Evolutionary conservation across 2,113 vertebrate genomes (phyloP).

Genomic region (Heptranchias perlo): DNA sequence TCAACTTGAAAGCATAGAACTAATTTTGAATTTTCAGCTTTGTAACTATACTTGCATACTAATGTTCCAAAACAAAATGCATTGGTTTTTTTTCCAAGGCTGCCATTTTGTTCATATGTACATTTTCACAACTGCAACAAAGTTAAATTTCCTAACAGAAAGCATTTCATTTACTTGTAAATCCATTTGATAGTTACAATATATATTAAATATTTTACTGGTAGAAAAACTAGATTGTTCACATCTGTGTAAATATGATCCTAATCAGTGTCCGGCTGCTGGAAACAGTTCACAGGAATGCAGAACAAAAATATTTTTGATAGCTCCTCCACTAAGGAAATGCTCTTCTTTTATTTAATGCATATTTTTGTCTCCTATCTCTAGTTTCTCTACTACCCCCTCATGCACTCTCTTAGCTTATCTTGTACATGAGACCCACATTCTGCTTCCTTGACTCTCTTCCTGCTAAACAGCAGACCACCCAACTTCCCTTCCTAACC

Average conservation of each 20-base stretch:
- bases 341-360: not conserved
- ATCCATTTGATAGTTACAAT: not conserved
- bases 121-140: not conserved
- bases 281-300: constrained; percentile 4
- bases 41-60: not conserved
- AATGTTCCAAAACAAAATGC: not conserved
- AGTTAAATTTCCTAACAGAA: not conserved
- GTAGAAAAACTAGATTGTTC: not conserved
- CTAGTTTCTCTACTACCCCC: not conserved
- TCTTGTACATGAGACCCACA: not conserved
- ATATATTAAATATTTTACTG: not conserved
- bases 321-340: not conserved
- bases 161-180: not conserved
- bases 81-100: not conserved
- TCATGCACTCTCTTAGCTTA: not conserved
- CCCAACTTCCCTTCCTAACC: not conserved
- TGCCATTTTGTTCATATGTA: not conserved
- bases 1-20: not conserved
- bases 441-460: not conserved
- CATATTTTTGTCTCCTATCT: not conserved
- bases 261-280: not conserved
- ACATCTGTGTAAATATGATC: constrained; percentile 29
- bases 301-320: not conserved
- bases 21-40: not conserved
- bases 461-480: not conserved